These are phyloP conservation scores for Proisotoma minuta DNA, from an alignment of 2,888 invertebrate species.

Conservation along the genomic window DNA sequence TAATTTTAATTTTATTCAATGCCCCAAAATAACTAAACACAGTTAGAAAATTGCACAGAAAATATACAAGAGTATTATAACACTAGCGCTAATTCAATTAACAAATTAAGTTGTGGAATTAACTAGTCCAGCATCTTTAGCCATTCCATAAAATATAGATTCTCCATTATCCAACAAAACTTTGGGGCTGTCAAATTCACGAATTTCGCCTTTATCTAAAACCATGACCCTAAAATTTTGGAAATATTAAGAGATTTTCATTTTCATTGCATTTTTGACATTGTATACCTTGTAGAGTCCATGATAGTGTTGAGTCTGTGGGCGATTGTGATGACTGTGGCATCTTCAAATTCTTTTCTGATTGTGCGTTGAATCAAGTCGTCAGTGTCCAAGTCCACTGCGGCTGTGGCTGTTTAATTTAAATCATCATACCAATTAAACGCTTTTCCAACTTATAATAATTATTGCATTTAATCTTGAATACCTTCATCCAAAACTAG, in stretches of 20 bases:
- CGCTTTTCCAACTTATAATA: background rate
- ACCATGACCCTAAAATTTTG: constrained; percentile 50
- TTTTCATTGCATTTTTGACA: constrained; percentile 10
- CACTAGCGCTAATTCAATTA: too few species aligned
- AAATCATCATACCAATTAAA: background rate
- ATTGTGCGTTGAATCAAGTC: constrained; percentile 69
- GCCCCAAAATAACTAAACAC: too few species aligned
- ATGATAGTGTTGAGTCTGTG: constrained; percentile 88
- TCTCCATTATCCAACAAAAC: constrained; percentile 50
- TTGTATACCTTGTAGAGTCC: constrained; percentile 66
- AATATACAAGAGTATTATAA: too few species aligned
- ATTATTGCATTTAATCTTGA: too few species aligned
- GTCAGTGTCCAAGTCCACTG: constrained; percentile 55
- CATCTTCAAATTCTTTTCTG: constrained; percentile 73
- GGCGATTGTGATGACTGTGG: constrained; percentile 86
- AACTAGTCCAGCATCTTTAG: constrained; percentile 53
- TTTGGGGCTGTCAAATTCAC: constrained; percentile 52
- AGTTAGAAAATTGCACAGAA: too few species aligned
- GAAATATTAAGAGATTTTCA: background rate
- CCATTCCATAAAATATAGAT: constrained; percentile 55
- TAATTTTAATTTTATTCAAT: too few species aligned
- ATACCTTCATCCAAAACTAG: constrained; percentile 28
- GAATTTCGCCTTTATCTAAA: constrained; percentile 51
- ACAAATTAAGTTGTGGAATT: too few species aligned
- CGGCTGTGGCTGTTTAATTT: constrained; percentile 56